Evolutionary conservation across 2,797 vertebrate species (phyloP).

Genomic region (Cossypha niveicapilla): DNA sequence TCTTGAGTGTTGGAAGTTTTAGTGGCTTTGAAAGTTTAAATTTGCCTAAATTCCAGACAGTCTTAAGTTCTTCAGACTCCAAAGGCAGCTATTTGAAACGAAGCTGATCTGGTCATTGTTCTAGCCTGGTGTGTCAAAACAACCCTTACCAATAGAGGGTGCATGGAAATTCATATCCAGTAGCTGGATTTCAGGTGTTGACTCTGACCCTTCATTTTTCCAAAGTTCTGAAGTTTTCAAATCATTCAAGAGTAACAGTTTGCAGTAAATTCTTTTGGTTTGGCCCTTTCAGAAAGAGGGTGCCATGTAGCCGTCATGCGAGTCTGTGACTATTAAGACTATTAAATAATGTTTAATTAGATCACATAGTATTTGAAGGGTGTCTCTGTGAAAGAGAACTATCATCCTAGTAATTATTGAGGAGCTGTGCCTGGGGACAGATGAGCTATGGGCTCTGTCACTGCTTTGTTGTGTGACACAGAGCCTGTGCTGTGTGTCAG

Average conservation of each 20-base stretch:
- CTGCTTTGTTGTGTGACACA: neutral
- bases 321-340: neutral
- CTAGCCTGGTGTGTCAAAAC: neutral
- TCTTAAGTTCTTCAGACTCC: neutral
- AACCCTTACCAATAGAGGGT: neutral
- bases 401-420: neutral
- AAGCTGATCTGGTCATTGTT: neutral
- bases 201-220: neutral
- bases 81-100: neutral
- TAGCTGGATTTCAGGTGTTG: neutral
- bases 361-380: neutral
- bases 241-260: neutral
- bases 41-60: neutral
- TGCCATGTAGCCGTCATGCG: accelerated
- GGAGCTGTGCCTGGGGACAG: neutral
- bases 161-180: neutral
- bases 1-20: neutral
- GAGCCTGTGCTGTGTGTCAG: neutral
- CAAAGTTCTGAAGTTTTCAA: neutral
- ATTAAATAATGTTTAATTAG: neutral
- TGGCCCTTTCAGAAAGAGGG: neutral
- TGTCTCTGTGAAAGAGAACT: neutral
- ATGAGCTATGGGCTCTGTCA: neutral
- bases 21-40: neutral
- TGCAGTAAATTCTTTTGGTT: neutral